phyloP scores from a whole-genome alignment of 2,113 vertebrate species.

The Perca fluviatilis region DNA sequence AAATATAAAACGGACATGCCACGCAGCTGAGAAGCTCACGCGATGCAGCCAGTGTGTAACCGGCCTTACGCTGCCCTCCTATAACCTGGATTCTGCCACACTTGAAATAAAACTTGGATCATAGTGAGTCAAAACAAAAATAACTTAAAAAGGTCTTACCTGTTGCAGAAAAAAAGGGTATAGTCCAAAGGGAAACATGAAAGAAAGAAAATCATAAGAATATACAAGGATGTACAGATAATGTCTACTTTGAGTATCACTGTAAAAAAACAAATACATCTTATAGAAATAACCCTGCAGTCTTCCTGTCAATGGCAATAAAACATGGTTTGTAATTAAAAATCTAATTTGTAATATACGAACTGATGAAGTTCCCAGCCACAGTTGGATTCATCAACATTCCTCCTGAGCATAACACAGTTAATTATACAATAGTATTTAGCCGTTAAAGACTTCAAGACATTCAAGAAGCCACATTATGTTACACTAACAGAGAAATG shows the following conservation, averaged over 20 bases:
- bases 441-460: background rate
- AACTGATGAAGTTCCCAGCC: no score
- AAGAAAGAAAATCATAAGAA: conserved; percentile 6
- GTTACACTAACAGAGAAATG: background rate
- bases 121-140: background rate
- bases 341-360: no score
- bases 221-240: background rate
- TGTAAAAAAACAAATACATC: no score
- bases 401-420: background rate
- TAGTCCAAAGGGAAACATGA: conserved; percentile 14
- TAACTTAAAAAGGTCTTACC: conserved; percentile 12
- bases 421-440: background rate
- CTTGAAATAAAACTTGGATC: background rate
- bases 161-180: conserved; percentile 2
- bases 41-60: no score
- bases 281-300: no score
- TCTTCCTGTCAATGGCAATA: no score
- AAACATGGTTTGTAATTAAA: no score
- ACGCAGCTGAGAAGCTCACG: no score
- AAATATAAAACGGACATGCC: no score
- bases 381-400: background rate
- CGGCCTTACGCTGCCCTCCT: no score
- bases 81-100: background rate
- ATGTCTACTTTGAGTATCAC: background rate
- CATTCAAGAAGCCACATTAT: background rate